Evolutionary conservation across 2,888 invertebrate species (phyloP).

Genomic region (Drosophila kambysellisi): DNA sequence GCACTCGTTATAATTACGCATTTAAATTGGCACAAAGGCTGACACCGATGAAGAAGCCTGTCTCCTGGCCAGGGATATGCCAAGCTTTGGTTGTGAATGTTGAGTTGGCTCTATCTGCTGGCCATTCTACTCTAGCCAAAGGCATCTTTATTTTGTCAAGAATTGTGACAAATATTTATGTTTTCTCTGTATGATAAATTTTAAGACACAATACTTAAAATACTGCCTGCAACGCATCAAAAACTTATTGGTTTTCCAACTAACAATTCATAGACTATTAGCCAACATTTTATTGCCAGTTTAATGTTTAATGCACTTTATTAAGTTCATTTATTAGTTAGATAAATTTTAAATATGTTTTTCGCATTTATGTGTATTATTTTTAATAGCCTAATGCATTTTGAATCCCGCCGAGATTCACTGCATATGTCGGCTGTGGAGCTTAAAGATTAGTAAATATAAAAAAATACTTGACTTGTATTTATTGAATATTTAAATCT

Average conservation of each 20-base stretch:
- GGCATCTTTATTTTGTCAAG: neutral
- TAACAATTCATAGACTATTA: neutral
- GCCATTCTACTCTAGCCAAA: neutral
- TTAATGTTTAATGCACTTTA: neutral
- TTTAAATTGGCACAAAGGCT: slow-evolving; percentile 79
- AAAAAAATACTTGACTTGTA: neutral
- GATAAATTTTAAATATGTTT: neutral
- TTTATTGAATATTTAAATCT: neutral
- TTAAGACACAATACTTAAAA: too few relatives aligned
- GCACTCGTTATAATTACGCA: slow-evolving; percentile 80
- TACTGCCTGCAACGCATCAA: too few relatives aligned
- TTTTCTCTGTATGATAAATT: neutral
- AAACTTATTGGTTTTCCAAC: neutral
- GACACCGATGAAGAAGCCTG: slow-evolving; percentile 19
- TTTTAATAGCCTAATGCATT: neutral
- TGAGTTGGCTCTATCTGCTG: slow-evolving; percentile 4
- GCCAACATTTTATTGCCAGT: neutral
- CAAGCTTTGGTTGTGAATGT: slow-evolving; percentile 11
- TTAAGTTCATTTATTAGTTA: neutral
- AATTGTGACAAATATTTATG: neutral
- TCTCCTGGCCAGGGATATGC: slow-evolving; percentile 25
- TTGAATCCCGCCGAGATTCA: neutral
- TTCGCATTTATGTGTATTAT: neutral
- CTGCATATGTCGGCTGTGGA: too few relatives aligned
- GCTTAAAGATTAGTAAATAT: too few relatives aligned